A percentile compares a stretch with the other conserved stretches of the same genome.
Evolutionary conservation across 2,888 invertebrate genomes (phyloP).

Genomic region (Synergus umbraculus): DNA sequence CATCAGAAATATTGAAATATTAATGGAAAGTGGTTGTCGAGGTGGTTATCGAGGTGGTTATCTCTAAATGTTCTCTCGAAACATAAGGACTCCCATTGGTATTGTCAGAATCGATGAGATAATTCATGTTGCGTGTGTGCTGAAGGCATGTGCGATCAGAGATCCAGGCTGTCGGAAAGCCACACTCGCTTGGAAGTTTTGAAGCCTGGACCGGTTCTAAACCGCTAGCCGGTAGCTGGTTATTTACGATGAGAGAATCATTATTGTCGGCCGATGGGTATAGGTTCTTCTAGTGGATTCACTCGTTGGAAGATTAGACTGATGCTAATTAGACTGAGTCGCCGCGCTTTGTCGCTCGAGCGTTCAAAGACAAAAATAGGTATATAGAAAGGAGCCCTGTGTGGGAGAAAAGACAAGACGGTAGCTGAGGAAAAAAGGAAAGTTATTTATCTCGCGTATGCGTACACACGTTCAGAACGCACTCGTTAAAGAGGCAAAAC

Average conservation of each 20-base stretch:
- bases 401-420: constrained; percentile 45
- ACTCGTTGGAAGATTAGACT: constrained; percentile 65
- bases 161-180: constrained; percentile 10
- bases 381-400: constrained; percentile 51
- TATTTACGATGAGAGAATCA: constrained; percentile 58
- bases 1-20: background rate
- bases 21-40: too few species aligned
- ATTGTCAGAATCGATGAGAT: constrained; percentile 1
- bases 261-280: constrained; percentile 64
- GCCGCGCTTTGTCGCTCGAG: constrained; percentile 63
- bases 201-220: constrained; percentile 42
- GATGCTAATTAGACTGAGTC: constrained; percentile 71
- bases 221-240: constrained; percentile 53
- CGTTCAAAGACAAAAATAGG: constrained; percentile 61
- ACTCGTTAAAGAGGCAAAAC: constrained; percentile 53
- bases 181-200: constrained; percentile 27
- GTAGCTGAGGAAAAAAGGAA: constrained; percentile 52
- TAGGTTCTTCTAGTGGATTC: constrained; percentile 62
- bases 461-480: constrained; percentile 46
- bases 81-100: background rate
- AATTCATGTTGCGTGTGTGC: constrained; percentile 27
- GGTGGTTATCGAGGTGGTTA: too few species aligned
- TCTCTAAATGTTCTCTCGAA: background rate
- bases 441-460: constrained; percentile 51
- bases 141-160: constrained; percentile 8